A percentile compares a stretch with the other conserved stretches of the same genome.
These are phyloP conservation scores for Neogobius melanostomus DNA, from an alignment of 2,113 vertebrate genomes.

Conservation along the genomic window DNA sequence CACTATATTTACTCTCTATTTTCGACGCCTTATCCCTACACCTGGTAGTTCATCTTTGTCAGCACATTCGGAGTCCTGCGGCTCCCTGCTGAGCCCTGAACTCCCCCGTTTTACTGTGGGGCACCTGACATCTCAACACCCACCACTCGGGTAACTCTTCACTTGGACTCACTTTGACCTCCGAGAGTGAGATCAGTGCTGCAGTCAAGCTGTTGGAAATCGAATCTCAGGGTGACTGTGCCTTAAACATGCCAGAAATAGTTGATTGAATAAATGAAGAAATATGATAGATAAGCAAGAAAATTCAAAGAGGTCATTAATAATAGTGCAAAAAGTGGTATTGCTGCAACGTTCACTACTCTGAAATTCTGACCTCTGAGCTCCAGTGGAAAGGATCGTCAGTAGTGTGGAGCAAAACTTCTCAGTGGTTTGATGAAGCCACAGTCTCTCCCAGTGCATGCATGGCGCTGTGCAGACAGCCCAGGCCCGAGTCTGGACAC, in stretches of 20 bases:
- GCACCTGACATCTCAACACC: constrained; percentile 29
- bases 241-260: no score
- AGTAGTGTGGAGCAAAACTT: constrained; percentile 25
- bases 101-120: constrained; percentile 46
- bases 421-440: background rate
- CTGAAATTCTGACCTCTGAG: no score
- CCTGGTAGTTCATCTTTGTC: constrained; percentile 65
- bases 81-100: constrained; percentile 56
- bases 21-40: constrained; percentile 50
- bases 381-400: no score
- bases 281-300: no score
- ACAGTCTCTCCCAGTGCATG: constrained; percentile 35
- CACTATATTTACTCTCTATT: constrained; percentile 52
- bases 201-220: background rate
- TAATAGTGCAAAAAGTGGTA: no score
- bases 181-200: constrained; percentile 12
- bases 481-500: constrained; percentile 58
- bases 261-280: no score
- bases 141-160: constrained; percentile 25
- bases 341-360: no score
- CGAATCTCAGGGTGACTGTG: no score
- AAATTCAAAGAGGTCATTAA: no score
- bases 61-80: constrained; percentile 59
- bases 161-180: background rate
- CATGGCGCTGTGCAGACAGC: constrained; percentile 39